A percentile compares a stretch with the other conserved stretches of the same genome.
These are phyloP conservation scores for Pseudotriccus pelzelni DNA, from an alignment of 2,797 vertebrate genomes.

Conservation along the genomic window DNA sequence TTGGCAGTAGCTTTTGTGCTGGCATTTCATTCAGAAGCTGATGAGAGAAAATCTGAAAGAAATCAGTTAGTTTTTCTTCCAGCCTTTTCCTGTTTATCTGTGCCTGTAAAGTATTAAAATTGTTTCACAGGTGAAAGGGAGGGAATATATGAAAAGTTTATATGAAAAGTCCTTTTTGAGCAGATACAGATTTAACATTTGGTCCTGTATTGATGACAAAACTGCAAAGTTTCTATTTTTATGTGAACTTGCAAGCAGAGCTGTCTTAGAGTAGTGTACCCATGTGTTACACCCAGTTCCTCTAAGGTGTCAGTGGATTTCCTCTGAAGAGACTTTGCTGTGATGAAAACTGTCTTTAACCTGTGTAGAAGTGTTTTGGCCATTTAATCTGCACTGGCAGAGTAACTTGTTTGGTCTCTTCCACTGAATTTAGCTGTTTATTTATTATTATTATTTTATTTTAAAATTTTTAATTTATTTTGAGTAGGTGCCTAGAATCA, in stretches of 20 bases:
- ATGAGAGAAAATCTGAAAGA: background rate
- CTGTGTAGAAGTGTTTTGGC: background rate
- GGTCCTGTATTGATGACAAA: background rate
- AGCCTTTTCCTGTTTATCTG: background rate
- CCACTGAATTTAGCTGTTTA: background rate
- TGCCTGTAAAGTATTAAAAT: background rate
- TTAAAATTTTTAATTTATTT: background rate
- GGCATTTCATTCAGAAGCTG: background rate
- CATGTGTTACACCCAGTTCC: background rate
- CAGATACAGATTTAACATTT: background rate
- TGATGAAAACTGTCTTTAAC: background rate
- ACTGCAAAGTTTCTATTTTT: background rate
- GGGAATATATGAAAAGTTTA: background rate
- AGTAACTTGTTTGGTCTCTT: background rate
- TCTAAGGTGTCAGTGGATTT: background rate
- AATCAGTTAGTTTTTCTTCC: background rate
- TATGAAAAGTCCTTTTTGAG: background rate
- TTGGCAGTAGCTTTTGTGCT: background rate
- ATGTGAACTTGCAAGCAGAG: background rate
- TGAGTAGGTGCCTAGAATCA: background rate
- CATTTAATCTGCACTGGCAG: background rate
- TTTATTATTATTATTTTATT: background rate
- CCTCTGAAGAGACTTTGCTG: background rate
- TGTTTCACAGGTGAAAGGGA: background rate
- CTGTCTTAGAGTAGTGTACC: background rate